These are phyloP conservation scores for Coenonympha arcania DNA, from an alignment of 2,888 invertebrate species.

Conservation along the genomic window DNA sequence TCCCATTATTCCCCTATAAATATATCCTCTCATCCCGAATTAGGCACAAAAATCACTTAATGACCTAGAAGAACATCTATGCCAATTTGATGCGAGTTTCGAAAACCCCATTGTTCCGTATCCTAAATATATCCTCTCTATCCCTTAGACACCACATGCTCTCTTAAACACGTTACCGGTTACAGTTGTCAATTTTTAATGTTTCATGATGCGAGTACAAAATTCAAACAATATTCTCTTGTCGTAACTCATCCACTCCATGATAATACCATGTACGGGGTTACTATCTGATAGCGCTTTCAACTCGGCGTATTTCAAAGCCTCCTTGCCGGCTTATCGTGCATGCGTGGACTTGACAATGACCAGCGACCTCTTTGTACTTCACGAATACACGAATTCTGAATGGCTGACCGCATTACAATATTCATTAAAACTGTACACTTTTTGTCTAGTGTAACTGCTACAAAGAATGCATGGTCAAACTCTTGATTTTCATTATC, in stretches of 20 bases:
- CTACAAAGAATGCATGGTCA: constrained; percentile 3
- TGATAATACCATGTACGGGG: neutral
- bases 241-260: neutral
- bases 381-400: constrained; percentile 23
- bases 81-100: too few relatives aligned
- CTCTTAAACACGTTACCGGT: neutral
- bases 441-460: constrained; percentile 14
- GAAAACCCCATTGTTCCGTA: too few relatives aligned
- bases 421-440: constrained; percentile 25
- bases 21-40: neutral
- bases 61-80: too few relatives aligned
- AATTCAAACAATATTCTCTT: too few relatives aligned
- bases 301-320: constrained; percentile 30
- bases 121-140: too few relatives aligned
- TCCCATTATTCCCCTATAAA: too few relatives aligned
- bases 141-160: neutral
- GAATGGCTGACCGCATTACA: constrained; percentile 18
- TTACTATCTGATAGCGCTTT: constrained; percentile 31
- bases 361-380: constrained; percentile 33
- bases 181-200: neutral
- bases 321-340: constrained; percentile 7
- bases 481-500: neutral
- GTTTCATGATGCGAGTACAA: neutral
- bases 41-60: too few relatives aligned
- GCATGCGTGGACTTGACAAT: constrained; percentile 20